A percentile compares a stretch with the other conserved stretches of the same genome.
Evolutionary conservation across 2,888 invertebrate species (phyloP).

Genomic region (Andrena bucephala): DNA sequence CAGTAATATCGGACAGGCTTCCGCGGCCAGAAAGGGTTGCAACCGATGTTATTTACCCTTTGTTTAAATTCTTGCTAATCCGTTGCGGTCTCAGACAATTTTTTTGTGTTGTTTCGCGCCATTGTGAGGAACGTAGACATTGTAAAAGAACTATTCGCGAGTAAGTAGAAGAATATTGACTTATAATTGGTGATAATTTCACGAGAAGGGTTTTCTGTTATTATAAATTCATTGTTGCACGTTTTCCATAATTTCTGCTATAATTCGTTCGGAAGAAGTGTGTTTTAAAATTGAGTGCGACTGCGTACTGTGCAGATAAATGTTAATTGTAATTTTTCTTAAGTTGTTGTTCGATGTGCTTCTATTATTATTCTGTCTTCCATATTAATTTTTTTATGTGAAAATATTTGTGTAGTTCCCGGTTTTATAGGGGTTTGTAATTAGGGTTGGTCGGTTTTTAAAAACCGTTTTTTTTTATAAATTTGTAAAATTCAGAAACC

Average conservation of each 20-base stretch:
- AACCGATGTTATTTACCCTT: neutral
- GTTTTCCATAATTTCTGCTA: neutral
- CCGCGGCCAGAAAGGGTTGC: conserved; percentile 8
- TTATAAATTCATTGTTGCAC: neutral
- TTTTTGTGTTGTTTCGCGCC: neutral
- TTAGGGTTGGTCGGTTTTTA: too few species aligned
- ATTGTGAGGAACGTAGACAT: neutral
- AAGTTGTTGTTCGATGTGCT: too few species aligned
- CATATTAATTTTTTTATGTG: neutral
- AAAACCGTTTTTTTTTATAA: too few species aligned
- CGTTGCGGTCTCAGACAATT: neutral
- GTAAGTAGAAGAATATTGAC: neutral
- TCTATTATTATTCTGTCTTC: neutral
- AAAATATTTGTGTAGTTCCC: too few species aligned
- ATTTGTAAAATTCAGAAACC: too few species aligned
- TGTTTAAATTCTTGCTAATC: conserved; percentile 1
- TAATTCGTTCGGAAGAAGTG: neutral
- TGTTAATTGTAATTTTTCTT: too few species aligned
- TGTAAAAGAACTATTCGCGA: neutral
- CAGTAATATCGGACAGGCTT: conserved; percentile 29
- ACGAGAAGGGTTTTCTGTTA: neutral
- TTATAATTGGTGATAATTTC: neutral
- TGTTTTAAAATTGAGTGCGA: too few species aligned
- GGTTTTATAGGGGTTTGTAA: neutral
- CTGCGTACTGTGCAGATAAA: too few species aligned